Base-by-base conservation (phyloP, 2,113 vertebrate species). In the Stegastes partitus region DNA sequence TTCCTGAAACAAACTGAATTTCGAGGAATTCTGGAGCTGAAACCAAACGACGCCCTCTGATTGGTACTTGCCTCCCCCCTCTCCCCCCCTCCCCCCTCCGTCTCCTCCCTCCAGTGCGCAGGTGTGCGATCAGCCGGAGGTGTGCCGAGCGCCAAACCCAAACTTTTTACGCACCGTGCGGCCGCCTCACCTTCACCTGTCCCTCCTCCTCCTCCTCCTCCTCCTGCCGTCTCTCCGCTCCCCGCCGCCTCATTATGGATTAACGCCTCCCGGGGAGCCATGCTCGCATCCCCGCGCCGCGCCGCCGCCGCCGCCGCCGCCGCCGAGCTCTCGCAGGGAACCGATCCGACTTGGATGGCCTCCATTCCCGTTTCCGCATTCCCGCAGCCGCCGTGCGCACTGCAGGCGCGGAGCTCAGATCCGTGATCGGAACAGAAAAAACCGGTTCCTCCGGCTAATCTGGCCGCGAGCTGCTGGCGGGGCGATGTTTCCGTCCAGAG, bases 391-490 rank as follows among this genome's bases (percentile, higher is more conserved):
- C 77, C 19, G 64, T 54, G 77, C 64, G 76, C 74, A 55, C 70
- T 65, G 83, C 66, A n/a, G 81, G 49, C 64, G 54, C 64, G 76
- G 81, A 68, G 57, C 77, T 44, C 11, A n/a, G 82, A 70, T 84
- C 83, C 80, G 58, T 85, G 86, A 81, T 42, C 77, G 53, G 66
- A 68, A 79, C 84, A 78, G 73, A 78, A 69, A 31, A 88, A 94
- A 95, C 95, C 87, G 93, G 95, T 95, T 93, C 78, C 81, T 92
- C 94, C 90, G 88, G 94, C 71, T 92, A 23, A 64, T 84, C 93
- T 53, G 54, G 77, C 71, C 71, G 6, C 10, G 42, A 45, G 16
- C 16, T 65, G 91, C 83, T 72, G 81, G 62, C 34, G 76, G 63
- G 18, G 80, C 84, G 71, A 89, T 92, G 87, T 69, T 79, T 55